These are phyloP conservation scores for Ctenomys sociabilis DNA, from an alignment of 2,113 vertebrate species.

Conservation along the genomic window DNA sequence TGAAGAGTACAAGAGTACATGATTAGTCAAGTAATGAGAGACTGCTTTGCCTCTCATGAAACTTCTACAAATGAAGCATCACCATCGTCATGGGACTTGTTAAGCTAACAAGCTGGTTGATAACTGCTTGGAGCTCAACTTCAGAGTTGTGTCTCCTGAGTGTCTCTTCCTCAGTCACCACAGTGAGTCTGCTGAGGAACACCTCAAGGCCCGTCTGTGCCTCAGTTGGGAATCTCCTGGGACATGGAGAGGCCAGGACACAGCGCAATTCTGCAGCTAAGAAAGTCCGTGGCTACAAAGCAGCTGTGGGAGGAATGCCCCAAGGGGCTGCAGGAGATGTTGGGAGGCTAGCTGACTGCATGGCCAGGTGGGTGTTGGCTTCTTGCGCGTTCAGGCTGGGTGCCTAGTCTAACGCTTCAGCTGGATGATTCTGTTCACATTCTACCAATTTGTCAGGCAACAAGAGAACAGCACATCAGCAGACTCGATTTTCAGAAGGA, in stretches of 20 bases:
- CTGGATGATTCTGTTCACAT: not conserved
- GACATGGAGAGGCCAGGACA: not conserved
- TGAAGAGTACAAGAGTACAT: not conserved
- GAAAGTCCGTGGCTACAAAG: not conserved
- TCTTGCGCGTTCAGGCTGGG: not conserved
- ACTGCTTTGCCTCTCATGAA: not conserved
- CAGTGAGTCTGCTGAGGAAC: no score
- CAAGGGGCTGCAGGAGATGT: not conserved
- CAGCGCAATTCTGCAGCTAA: not conserved
- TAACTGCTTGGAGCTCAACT: not conserved
- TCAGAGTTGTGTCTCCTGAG: not conserved
- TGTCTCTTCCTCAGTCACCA: not conserved
- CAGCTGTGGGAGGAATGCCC: no score
- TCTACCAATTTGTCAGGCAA: not conserved
- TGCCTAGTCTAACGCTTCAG: not conserved
- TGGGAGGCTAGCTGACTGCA: not conserved
- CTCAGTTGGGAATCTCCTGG: not conserved
- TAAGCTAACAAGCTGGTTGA: conserved; percentile 3
- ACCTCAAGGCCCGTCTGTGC: not conserved
- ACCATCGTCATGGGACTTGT: not conserved
- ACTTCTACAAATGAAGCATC: not conserved
- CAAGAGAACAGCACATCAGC: not conserved
- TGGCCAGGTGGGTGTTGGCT: not conserved
- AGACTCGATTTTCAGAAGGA: not conserved
- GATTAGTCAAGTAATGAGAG: not conserved